These are phyloP conservation scores for Eremophila alpestris DNA, from an alignment of 2,797 vertebrate species.

Conservation along the genomic window DNA sequence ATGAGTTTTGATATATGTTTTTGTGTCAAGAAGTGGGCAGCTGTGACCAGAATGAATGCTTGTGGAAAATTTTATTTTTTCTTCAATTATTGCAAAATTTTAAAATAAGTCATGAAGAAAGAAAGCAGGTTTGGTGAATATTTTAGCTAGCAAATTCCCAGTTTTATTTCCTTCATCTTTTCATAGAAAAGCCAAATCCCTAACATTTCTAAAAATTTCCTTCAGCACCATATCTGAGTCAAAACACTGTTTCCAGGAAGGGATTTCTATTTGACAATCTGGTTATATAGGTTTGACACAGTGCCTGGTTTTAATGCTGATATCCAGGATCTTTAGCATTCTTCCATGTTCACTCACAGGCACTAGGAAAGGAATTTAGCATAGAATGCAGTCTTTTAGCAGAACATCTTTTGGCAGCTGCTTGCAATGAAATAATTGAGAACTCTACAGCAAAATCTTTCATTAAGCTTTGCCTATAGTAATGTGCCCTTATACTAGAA, in stretches of 20 bases:
- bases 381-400: background rate
- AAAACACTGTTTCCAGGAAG: background rate
- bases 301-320: background rate
- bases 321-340: background rate
- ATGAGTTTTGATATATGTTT: background rate
- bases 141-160: background rate
- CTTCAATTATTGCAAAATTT: background rate
- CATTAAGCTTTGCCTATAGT: background rate
- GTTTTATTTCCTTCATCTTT: background rate
- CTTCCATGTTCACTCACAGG: background rate
- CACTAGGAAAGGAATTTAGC: background rate
- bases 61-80: background rate
- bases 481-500: background rate
- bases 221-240: background rate
- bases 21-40: background rate
- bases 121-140: background rate
- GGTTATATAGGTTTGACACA: background rate
- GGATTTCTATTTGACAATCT: background rate
- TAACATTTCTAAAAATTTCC: background rate
- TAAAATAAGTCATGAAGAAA: background rate
- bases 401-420: background rate
- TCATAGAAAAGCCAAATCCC: background rate
- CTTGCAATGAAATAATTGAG: background rate
- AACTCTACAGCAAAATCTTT: background rate
- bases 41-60: background rate